These are phyloP conservation scores for Drosophila emarginata DNA, from an alignment of 2,888 invertebrate genomes.

Conservation along the genomic window DNA sequence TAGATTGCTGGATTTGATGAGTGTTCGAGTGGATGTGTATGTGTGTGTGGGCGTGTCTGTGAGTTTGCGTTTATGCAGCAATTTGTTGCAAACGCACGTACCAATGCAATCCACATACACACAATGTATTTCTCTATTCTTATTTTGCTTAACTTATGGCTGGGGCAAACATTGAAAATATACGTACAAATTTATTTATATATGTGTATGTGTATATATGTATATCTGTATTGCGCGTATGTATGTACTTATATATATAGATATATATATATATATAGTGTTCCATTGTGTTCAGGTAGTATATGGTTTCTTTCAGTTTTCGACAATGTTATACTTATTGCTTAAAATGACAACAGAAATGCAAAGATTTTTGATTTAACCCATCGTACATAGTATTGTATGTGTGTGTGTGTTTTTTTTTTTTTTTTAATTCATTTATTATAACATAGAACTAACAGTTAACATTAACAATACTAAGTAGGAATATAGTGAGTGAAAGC, in stretches of 20 bases:
- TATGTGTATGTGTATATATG: not conserved
- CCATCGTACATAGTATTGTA: not conserved
- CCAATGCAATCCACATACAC: conserved; percentile 38
- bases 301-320: conserved; percentile 7
- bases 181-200: not conserved
- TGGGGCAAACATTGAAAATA: conserved; percentile 4
- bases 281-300: conserved; percentile 11
- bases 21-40: not conserved
- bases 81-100: conserved; percentile 48
- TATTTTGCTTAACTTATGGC: conserved; percentile 32
- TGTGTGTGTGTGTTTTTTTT: not conserved
- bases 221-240: not conserved
- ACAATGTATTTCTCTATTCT: conserved; percentile 27
- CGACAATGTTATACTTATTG: conserved; percentile 7
- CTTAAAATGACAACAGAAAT: not conserved
- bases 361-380: conserved; percentile 16
- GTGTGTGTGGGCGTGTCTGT: conserved; percentile 1
- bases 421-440: too few species aligned
- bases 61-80: conserved; percentile 39
- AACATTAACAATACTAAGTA: too few species aligned
- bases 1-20: not conserved
- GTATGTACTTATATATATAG: not conserved
- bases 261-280: not conserved
- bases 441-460: too few species aligned
- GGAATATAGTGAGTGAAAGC: too few species aligned